Percentiles rank a stretch among this genome's conserved stretches.
Evolutionary conservation across 2,113 vertebrate species (phyloP).

Genomic region (Pipa parva): DNA sequence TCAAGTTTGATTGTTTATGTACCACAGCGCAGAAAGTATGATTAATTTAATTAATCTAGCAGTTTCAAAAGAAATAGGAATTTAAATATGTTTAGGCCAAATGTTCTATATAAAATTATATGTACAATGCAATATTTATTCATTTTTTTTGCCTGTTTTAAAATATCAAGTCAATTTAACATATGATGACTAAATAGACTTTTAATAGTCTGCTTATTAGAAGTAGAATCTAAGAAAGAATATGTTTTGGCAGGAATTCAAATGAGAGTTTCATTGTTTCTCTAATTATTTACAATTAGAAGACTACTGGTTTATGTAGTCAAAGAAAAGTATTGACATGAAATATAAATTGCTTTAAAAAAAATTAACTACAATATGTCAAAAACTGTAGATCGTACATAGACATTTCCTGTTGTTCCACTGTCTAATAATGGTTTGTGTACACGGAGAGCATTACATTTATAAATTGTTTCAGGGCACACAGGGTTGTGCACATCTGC

Average conservation of each 20-base stretch:
- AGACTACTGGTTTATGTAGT: background rate
- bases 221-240: background rate
- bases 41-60: constrained; percentile 40
- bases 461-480: background rate
- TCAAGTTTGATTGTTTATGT: constrained; percentile 38
- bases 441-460: background rate
- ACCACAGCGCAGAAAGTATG: constrained; percentile 26
- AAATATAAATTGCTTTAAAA: constrained; percentile 7
- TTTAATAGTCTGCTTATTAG: constrained; percentile 16
- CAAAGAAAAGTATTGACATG: background rate
- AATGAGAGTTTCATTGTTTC: constrained; percentile 12
- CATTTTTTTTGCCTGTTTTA: background rate
- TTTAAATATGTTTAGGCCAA: constrained; percentile 21
- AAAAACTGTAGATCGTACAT: background rate
- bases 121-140: background rate
- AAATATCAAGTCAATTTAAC: constrained; percentile 6
- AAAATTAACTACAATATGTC: constrained; percentile 4
- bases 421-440: background rate
- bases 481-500: background rate
- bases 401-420: background rate
- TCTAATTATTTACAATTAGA: constrained; percentile 17
- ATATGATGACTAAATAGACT: constrained; percentile 6
- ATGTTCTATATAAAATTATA: constrained; percentile 12
- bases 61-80: constrained; percentile 14
- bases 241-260: constrained; percentile 9